Conservation (phyloP, 2,113 vertebrate species). For the Anser cygnoides region DNA sequence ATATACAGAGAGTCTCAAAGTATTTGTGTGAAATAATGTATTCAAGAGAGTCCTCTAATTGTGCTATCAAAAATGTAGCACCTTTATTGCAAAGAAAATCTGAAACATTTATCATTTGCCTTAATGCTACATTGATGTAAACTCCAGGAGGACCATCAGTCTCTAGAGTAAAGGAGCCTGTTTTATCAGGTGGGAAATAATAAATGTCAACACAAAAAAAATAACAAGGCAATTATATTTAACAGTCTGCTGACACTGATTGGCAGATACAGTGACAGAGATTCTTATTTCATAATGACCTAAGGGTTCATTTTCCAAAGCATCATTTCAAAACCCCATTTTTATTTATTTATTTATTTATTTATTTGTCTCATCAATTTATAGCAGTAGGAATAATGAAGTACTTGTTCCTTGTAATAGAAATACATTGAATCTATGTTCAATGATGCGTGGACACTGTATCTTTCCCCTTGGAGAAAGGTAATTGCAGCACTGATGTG, state of each 20-base stretch:
- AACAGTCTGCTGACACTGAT: conserved; percentile 21
- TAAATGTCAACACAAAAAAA: conserved; percentile 33
- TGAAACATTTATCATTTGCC: neutral
- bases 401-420: conserved; percentile 19
- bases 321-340: neutral
- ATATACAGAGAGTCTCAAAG: neutral
- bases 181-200: conserved; percentile 42
- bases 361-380: conserved; percentile 28
- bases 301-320: neutral
- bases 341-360: too few relatives aligned
- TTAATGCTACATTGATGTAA: neutral
- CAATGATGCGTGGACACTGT: neutral
- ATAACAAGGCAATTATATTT: neutral
- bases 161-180: neutral
- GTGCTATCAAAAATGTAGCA: neutral
- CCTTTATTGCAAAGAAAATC: neutral
- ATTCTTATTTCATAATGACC: neutral
- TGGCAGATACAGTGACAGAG: neutral
- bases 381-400: conserved; percentile 19
- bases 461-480: conserved; percentile 35
- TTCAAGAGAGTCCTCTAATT: neutral
- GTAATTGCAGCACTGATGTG: neutral
- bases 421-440: conserved; percentile 25
- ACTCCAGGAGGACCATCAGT: neutral
- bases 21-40: neutral